Evolutionary conservation across 2,797 vertebrate genomes (phyloP).

Genomic region (Discoglossus pictus): DNA sequence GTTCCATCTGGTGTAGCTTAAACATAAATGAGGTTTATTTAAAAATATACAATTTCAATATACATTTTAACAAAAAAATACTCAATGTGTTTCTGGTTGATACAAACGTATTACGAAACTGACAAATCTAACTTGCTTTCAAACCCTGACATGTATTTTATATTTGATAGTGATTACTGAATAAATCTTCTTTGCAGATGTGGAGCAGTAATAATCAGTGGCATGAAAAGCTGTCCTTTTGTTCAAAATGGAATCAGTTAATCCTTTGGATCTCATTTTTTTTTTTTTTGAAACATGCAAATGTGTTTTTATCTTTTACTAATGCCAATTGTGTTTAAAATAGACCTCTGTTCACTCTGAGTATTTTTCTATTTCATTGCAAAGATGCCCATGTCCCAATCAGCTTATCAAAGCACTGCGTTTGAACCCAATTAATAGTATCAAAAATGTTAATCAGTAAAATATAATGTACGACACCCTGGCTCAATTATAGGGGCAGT

Average conservation of each 20-base stretch:
- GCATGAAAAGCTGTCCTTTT: constrained; percentile 42
- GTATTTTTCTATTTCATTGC: neutral
- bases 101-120: constrained; percentile 17
- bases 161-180: constrained; percentile 36
- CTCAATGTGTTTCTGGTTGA: constrained; percentile 38
- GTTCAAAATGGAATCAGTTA: constrained; percentile 47
- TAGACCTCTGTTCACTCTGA: neutral
- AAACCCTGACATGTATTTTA: constrained; percentile 26
- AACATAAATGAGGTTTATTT: too few species aligned
- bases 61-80: constrained; percentile 9
- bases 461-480: neutral
- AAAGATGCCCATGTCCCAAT: constrained; percentile 9
- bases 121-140: constrained; percentile 24
- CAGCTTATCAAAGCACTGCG: neutral
- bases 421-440: constrained; percentile 23
- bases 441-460: constrained; percentile 20
- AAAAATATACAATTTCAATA: neutral
- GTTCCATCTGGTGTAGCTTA: too few species aligned
- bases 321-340: constrained; percentile 38
- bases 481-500: constrained; percentile 1
- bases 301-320: constrained; percentile 44
- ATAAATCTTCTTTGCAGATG: constrained; percentile 43
- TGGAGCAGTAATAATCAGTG: constrained; percentile 41
- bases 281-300: constrained; percentile 40
- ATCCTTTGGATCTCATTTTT: constrained; percentile 48